Evolutionary conservation across 2,888 invertebrate genomes (phyloP), one percentile per base, ranked within the genome.

Genomic region (Trichacis sp.): DNA sequence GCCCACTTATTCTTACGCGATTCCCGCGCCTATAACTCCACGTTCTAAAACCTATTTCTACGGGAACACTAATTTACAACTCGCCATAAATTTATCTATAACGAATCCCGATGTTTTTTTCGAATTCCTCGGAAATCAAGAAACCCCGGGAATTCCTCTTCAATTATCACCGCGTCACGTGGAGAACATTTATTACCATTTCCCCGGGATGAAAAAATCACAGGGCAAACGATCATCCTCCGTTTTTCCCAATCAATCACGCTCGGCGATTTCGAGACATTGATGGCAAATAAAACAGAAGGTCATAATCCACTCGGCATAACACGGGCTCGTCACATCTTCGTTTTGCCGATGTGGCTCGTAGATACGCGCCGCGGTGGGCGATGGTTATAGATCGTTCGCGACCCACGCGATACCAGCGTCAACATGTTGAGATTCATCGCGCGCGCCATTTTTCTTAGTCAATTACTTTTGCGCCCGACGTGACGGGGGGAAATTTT

Each of bases 251-350:
- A 14, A 40, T 40, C 42, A 47, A 30, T 50, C 38, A 30, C 8
- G 15, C n/a, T 3, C 2, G 40, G 36, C 50, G 58, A 72, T 73
- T 68, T 69, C 59, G 71, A 54, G 66, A 68, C 74, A 74, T 75
- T 48, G 45, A 54, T 53, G 51, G 33, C 49, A 33, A 51, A 58
- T 48, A 51, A 66, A 50, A 59, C 48, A 36, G 55, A 67, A 58
- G 66, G 66, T 75, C 74, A 24, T 24, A 77, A 77, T 79, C 77
- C 76, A 73, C 76, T 73, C 64, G 61, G 72, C 68, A 73, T 71
- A 76, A 50, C 50, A 76, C 73, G 73, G 72, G n/a, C 75, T 76
- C 74, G 64, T 71, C 66, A 66, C 71, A 58, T 64, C 72, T 62
- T 59, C 65, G 69, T 68, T 71, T 71, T 69, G 53, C 49, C 63